Conservation (phyloP, 1,140 invertebrate species). For the Caerostris darwini region DNA sequence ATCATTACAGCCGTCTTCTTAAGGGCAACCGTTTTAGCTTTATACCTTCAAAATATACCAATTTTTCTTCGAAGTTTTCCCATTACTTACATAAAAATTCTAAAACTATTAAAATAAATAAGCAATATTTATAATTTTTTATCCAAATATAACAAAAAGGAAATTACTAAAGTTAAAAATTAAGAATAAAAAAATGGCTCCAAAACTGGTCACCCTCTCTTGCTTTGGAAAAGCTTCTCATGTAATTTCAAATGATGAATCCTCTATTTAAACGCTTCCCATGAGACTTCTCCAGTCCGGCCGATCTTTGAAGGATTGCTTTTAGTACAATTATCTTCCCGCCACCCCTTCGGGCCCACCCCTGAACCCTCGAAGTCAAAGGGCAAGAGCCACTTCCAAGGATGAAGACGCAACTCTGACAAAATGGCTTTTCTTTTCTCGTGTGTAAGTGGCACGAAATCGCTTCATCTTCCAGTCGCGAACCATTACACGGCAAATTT, state of each 20-base stretch:
- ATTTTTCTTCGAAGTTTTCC: no score
- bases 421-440: conserved; percentile 14
- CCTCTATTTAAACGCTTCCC: not conserved
- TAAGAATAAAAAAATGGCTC: no score
- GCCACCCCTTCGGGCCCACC: conserved; percentile 5
- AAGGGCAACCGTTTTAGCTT: no score
- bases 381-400: conserved; percentile 25
- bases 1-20: no score
- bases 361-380: conserved; percentile 8
- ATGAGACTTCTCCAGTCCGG: not conserved
- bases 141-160: no score
- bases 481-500: conserved; percentile 51
- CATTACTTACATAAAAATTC: no score
- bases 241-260: not conserved
- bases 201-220: not conserved
- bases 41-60: no score
- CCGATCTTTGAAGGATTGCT: not conserved
- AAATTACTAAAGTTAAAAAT: no score
- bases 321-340: not conserved
- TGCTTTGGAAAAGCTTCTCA: not conserved
- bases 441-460: conserved; percentile 3
- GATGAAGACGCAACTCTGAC: not conserved
- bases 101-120: no score
- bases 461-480: conserved; percentile 32
- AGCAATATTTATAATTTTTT: no score